Conservation (phyloP, 2,888 invertebrate genomes). For the Gonocerus acuteangulatus region DNA sequence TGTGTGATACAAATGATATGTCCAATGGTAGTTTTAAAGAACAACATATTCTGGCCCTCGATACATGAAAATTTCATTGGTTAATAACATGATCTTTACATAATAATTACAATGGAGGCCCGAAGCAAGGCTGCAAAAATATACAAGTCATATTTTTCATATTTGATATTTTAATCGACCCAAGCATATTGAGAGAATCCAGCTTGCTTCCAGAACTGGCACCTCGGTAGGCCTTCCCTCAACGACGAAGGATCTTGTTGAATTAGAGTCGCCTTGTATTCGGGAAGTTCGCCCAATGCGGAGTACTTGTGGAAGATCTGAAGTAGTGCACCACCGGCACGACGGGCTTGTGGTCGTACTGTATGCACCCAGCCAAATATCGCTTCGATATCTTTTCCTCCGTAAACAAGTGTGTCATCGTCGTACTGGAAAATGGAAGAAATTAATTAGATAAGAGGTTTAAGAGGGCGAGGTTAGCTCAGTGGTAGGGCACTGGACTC, state of each 20-base stretch:
- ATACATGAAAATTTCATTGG: no score
- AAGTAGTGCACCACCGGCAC: constrained; percentile 71
- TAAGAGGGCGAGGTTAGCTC: no score
- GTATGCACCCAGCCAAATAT: constrained; percentile 65
- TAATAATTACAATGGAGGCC: no score
- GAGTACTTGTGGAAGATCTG: constrained; percentile 75
- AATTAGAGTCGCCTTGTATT: constrained; percentile 42
- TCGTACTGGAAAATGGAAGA: constrained; percentile 12
- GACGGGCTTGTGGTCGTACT: constrained; percentile 52
- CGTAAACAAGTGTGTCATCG: constrained; percentile 46
- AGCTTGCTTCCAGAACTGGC: constrained; percentile 59
- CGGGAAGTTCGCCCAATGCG: constrained; percentile 52
- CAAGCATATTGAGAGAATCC: constrained; percentile 31
- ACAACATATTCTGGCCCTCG: no score
- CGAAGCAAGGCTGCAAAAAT: no score
- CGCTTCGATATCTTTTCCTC: constrained; percentile 65
- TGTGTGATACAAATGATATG: no score
- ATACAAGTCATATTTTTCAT: background rate
- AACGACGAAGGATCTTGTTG: constrained; percentile 62
- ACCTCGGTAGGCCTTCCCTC: constrained; percentile 45
- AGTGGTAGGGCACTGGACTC: no score
- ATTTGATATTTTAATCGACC: constrained; percentile 24
- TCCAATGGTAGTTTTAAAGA: no score
- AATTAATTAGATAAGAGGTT: no score
- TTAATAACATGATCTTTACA: no score